phyloP scores from a whole-genome alignment of 23 tunicate genomes.

The Styela plicata region DNA sequence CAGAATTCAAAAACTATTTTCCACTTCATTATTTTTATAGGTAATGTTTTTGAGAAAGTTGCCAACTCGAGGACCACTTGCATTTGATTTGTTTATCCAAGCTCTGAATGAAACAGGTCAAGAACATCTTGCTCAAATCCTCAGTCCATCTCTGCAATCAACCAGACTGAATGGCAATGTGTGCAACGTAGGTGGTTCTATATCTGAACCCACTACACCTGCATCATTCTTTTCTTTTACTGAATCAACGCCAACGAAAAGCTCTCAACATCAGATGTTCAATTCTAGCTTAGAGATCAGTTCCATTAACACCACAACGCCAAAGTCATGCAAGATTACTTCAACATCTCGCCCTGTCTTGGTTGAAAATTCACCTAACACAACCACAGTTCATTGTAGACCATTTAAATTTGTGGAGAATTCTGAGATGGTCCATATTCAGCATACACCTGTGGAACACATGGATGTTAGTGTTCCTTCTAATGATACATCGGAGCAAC shows the following conservation, averaged over 20 bases:
- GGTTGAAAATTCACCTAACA: neutral
- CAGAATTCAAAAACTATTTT: no score
- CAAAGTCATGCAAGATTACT: neutral
- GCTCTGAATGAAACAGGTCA: slow-evolving; percentile 54
- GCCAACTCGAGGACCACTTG: slow-evolving; percentile 69
- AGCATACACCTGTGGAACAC: slow-evolving; percentile 3
- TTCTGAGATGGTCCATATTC: neutral
- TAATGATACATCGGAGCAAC: neutral
- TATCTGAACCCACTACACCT: neutral
- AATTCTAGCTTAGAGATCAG: neutral
- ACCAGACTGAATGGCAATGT: neutral
- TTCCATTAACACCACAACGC: neutral
- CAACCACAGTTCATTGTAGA: no score
- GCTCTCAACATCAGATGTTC: neutral
- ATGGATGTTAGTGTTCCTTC: slow-evolving; percentile 1
- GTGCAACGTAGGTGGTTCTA: neutral
- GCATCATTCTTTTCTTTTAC: slow-evolving; percentile 10
- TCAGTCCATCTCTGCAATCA: slow-evolving; percentile 3
- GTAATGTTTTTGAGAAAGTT: slow-evolving; percentile 54
- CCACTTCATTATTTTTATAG: slow-evolving; percentile 26
- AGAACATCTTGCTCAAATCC: slow-evolving; percentile 51
- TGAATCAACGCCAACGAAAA: slow-evolving; percentile 15
- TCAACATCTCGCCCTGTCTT: neutral
- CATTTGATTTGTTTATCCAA: slow-evolving; percentile 36
- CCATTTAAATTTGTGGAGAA: neutral